phyloP scores from a whole-genome alignment of 2,888 invertebrate species.

The Seira musarum region DNA sequence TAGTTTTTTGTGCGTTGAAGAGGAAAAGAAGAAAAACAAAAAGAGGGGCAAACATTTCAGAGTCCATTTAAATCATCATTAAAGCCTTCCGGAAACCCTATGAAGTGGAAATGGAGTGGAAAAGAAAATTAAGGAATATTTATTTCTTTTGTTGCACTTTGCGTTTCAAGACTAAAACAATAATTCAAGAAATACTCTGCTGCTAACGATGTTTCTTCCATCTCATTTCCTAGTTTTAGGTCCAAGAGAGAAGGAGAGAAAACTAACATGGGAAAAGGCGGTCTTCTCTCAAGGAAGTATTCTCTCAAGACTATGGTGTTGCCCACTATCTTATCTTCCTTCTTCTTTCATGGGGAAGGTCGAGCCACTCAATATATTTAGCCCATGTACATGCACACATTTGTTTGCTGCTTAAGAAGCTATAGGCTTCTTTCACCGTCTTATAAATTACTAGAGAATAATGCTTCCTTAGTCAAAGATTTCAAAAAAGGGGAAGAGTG shows the following conservation, averaged over 20 bases:
- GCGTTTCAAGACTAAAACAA: constrained; percentile 56
- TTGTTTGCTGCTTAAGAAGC: constrained; percentile 1
- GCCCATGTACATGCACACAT: not conserved
- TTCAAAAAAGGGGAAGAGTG: not conserved
- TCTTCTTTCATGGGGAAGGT: not conserved
- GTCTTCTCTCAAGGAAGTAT: constrained; percentile 13
- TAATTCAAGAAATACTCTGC: constrained; percentile 56
- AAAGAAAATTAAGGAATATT: constrained; percentile 69
- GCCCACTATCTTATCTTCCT: constrained; percentile 3
- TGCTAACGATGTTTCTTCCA: constrained; percentile 51
- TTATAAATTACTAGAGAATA: constrained; percentile 1
- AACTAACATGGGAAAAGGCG: constrained; percentile 6
- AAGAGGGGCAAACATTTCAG: constrained; percentile 51
- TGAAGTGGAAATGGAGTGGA: constrained; percentile 68
- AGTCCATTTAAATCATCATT: constrained; percentile 69
- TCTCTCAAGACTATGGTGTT: constrained; percentile 8
- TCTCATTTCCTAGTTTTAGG: constrained; percentile 40
- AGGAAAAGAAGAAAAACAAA: constrained; percentile 26
- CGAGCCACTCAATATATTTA: not conserved
- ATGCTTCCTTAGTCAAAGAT: not conserved
- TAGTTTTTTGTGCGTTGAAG: not conserved
- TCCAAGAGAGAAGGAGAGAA: not conserved
- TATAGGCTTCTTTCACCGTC: not conserved
- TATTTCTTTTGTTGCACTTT: constrained; percentile 67
- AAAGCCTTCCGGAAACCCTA: constrained; percentile 68